These are phyloP conservation scores for Plagiodera versicolora DNA, from an alignment of 2,888 invertebrate genomes.

Conservation along the genomic window DNA sequence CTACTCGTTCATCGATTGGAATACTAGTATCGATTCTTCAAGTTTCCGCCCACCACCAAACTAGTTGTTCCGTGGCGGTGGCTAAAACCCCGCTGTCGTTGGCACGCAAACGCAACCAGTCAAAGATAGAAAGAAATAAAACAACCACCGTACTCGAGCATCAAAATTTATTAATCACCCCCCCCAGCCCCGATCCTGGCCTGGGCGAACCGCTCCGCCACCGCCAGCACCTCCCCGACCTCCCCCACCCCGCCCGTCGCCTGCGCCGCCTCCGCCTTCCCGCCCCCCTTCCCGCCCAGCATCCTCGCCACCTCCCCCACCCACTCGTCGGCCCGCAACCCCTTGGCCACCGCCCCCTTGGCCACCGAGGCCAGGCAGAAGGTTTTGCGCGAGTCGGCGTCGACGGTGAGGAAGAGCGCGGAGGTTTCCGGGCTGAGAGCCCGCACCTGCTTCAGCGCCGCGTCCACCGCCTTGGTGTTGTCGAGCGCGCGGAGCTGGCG, in stretches of 20 bases:
- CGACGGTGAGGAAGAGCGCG: slow-evolving; percentile 93
- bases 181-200: slow-evolving; percentile 56
- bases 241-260: slow-evolving; percentile 84
- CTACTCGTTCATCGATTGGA: no score
- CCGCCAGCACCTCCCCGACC: slow-evolving; percentile 72
- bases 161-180: neutral
- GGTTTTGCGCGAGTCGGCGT: slow-evolving; percentile 83
- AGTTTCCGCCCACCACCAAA: no score
- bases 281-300: slow-evolving; percentile 89
- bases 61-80: no score
- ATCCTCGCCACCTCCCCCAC: slow-evolving; percentile 74
- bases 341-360: slow-evolving; percentile 68
- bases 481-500: slow-evolving; percentile 83
- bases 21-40: no score
- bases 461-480: slow-evolving; percentile 94
- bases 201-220: slow-evolving; percentile 81
- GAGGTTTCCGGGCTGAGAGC: slow-evolving; percentile 79
- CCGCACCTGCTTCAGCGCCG: slow-evolving; percentile 89
- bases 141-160: no score
- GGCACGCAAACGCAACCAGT: no score
- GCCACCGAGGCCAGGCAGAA: slow-evolving; percentile 88
- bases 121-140: no score
- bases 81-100: no score
- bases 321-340: slow-evolving; percentile 96
- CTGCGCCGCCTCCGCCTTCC: slow-evolving; percentile 94